Evolutionary conservation across 2,797 vertebrate genomes (phyloP), one percentile per base, ranked within the genome.

Genomic region (Bradypodion ventrale): DNA sequence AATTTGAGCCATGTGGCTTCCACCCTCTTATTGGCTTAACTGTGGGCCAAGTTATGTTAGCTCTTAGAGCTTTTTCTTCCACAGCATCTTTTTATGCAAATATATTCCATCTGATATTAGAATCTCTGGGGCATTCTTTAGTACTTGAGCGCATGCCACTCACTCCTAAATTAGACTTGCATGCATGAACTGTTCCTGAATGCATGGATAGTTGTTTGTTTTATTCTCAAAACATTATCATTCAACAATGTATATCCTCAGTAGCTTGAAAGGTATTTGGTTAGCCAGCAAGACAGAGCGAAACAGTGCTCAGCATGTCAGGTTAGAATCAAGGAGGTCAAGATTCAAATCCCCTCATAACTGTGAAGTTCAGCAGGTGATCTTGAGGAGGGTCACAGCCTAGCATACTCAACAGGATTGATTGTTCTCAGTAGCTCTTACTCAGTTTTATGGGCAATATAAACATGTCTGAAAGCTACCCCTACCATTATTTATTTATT

Each of bases 151-250:
- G 42, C 37, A 84, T 81, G 85, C 0, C 0, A 82, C 72, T 29
- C 80, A 82, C 72, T 29, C 80, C 83, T 85, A 88, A 85, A 63
- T 83, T 65, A 78, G 0, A 0, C 7, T n/a, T 87, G 42, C 78
- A 60, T 73, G 90, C 91, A 90, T 42, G 65, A 90, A 70, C 72
- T 60, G 37, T 82, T 88, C 83, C 85, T 83, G 81, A 87, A 83
- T 60, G 78, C 62, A 46, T 82, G 35, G 83, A 78, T 87, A 84
- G 59, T 73, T 40, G 77, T 69, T 40, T 86, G 83, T 75, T 82
- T 52, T 81, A 60, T 84, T 59, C 32, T 27, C 32, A 29, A 69
- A 70, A 21, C 59, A 23, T 65, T 21, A 56, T 72, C 42, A 56
- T 23, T 35, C 44, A 49, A 16, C 63, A 80, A 75, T 69, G 75